Base-by-base conservation (phyloP, 2,113 vertebrate genomes). In the Bothrops jararaca region DNA sequence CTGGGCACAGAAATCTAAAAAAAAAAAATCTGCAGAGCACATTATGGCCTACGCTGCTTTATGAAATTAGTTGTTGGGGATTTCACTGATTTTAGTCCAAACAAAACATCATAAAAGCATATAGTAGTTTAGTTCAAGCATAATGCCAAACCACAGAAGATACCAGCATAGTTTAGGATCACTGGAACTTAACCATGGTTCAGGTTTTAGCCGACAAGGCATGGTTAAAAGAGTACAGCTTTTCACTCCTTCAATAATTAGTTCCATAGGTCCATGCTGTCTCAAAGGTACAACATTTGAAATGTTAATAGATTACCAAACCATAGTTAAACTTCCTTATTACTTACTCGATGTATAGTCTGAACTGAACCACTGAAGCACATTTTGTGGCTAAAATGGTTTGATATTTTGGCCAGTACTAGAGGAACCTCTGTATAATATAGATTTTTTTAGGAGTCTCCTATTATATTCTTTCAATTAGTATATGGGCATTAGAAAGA, bases 91-190 rank as follows among this genome's bases (percentile, higher is more conserved):
- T n/a, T 93, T 90, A 92, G 95, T 92, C 87, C 86, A 91, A 93
- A 94, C 26, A 95, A 93, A 96, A 91, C 93, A 93, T 57, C 50
- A 93, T 90, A 96, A 95, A 96, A 92, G 8, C 90, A 50, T 50
- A 89, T 88, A 5, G 26, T 48, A 26, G 89, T 42, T 60, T 29
- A 64, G 5, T 39, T 89, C 42, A 48, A 42, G 18, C 13, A 18
- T 29, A 13, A 48, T 86, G 48, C 48, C 85, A 86, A 52, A 86
- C 24, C 24, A 86, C 23, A 74, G 64, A 34, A 34, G 29, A 74
- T 18, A 34, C 13, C 0, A 54, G 20, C 10, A 88, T 39, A 18
- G 7, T n/a, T 54, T 56, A 11, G 64, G n/a, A 34, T 74, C 29
- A 10, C 34, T 34, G 53, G n/a, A 88, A 56, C 29, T 22, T 34